phyloP scores from a whole-genome alignment of 2,797 vertebrate genomes.

The Pantherophis alleghaniensis region DNA sequence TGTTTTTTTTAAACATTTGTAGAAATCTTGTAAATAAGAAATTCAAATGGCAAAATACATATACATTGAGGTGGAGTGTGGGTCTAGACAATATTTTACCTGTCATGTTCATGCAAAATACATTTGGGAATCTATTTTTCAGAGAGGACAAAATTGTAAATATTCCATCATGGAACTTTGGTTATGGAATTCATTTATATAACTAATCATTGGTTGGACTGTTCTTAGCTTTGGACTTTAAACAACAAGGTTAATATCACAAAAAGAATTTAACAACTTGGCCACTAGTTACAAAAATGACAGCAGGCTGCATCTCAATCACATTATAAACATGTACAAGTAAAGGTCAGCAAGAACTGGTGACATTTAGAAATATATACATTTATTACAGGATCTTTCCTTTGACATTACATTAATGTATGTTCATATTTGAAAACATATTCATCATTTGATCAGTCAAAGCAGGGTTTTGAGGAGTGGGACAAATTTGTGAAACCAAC shows the following conservation, averaged over 20 bases:
- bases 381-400: background rate
- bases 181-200: background rate
- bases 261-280: background rate
- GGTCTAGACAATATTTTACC: background rate
- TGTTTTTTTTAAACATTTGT: background rate
- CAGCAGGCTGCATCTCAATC: background rate
- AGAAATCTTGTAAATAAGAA: background rate
- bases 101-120: background rate
- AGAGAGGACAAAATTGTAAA: background rate
- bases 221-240: background rate
- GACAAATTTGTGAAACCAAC: background rate
- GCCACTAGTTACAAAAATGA: background rate
- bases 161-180: background rate
- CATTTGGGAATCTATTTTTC: background rate
- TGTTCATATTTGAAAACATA: background rate
- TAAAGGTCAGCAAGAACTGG: conserved; percentile 18
- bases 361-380: conserved; percentile 10
- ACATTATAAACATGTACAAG: background rate
- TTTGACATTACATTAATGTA: background rate
- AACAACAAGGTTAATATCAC: background rate
- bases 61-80: background rate
- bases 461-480: background rate
- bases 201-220: background rate
- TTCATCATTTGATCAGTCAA: background rate
- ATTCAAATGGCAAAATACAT: background rate